These are phyloP conservation scores for Pempheris klunzingeri DNA, from an alignment of 2,797 vertebrate genomes.

Conservation along the genomic window DNA sequence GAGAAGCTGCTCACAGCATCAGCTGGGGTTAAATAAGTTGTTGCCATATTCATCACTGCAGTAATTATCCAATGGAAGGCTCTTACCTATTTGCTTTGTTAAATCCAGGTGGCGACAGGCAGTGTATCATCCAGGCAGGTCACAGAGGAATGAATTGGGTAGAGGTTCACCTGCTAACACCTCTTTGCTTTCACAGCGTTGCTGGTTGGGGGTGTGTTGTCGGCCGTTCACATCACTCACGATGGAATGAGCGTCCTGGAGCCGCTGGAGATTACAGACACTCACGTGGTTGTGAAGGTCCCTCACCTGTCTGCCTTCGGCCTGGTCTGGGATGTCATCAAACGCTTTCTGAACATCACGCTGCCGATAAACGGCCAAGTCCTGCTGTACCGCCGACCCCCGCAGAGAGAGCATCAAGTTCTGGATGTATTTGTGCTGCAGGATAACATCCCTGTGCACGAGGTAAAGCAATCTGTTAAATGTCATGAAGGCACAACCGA, in stretches of 20 bases:
- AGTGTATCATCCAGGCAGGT: too few relatives aligned
- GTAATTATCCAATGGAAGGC: too few relatives aligned
- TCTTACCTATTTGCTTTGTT: too few relatives aligned
- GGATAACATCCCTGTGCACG: not conserved
- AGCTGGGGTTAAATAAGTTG: too few relatives aligned
- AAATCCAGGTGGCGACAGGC: too few relatives aligned
- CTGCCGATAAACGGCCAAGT: conserved; percentile 11
- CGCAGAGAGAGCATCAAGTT: rapidly evolving
- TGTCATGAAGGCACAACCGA: too few relatives aligned
- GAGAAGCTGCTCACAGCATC: too few relatives aligned
- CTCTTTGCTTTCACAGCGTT: not conserved
- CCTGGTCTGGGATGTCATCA: conserved; percentile 1
- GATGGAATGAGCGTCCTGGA: conserved; percentile 22
- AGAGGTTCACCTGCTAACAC: too few relatives aligned
- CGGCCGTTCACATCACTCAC: conserved; percentile 37
- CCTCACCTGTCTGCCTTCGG: conserved; percentile 50
- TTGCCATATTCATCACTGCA: too few relatives aligned
- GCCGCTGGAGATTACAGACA: conserved; percentile 44
- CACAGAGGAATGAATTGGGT: too few relatives aligned
- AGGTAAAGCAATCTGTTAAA: conserved; percentile 22
- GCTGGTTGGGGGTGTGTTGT: conserved; percentile 7
- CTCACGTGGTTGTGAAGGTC: conserved; percentile 52
- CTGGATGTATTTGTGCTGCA: conserved; percentile 26
- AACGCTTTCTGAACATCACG: not conserved
- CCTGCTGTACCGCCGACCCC: conserved; percentile 27